Conservation (phyloP, 2,888 invertebrate species). For the Merodon equestris region DNA sequence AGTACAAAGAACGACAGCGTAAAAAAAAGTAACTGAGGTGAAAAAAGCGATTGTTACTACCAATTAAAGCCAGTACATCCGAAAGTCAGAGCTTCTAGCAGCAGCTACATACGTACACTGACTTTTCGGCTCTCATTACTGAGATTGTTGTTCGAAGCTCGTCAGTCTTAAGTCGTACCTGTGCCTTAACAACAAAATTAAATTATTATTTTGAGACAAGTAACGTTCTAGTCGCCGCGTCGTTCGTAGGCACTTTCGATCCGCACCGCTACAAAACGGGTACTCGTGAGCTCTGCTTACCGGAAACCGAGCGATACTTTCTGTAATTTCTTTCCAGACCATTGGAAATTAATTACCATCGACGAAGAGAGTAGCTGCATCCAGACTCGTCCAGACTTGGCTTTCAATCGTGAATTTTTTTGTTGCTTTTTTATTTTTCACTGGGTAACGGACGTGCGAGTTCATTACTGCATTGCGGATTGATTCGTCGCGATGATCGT, state of each 20-base stretch:
- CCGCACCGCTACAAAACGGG: constrained; percentile 12
- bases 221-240: constrained; percentile 27
- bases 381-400: constrained; percentile 15
- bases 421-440: too few relatives aligned
- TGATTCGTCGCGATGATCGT: constrained; percentile 21
- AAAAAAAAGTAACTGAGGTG: constrained; percentile 17
- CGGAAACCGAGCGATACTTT: constrained; percentile 26
- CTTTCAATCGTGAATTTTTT: constrained; percentile 16
- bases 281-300: constrained; percentile 5
- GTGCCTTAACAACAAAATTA: not conserved
- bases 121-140: constrained; percentile 21
- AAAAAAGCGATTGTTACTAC: constrained; percentile 49
- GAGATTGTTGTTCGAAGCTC: constrained; percentile 31
- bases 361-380: constrained; percentile 22
- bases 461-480: constrained; percentile 37
- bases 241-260: not conserved
- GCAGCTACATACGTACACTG: constrained; percentile 13
- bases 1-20: constrained; percentile 21
- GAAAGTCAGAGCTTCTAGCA: constrained; percentile 47
- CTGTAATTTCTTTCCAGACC: constrained; percentile 30
- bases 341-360: constrained; percentile 23
- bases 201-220: constrained; percentile 31
- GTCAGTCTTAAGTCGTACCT: constrained; percentile 36
- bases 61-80: constrained; percentile 55
- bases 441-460: constrained; percentile 36